Percentiles rank a stretch among this genome's conserved stretches.
These are phyloP conservation scores for Dromas ardeola DNA, from an alignment of 2,113 vertebrate genomes.

Conservation along the genomic window DNA sequence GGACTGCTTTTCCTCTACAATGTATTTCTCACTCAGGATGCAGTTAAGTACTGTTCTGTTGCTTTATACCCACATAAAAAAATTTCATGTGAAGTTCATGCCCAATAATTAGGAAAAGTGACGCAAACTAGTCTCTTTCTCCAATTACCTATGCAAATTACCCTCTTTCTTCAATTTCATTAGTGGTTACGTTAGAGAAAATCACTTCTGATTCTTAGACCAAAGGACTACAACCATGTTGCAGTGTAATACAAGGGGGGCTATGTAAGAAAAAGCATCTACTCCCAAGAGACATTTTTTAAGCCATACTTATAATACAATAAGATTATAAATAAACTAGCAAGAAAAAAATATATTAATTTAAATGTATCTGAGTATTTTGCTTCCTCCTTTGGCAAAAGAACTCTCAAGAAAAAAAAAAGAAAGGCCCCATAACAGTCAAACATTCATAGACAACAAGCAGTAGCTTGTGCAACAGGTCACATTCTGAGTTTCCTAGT, in stretches of 20 bases:
- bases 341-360: background rate
- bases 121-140: background rate
- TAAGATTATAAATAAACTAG: constrained; percentile 15
- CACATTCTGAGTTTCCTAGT: background rate
- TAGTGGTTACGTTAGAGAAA: background rate
- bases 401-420: background rate
- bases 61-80: background rate
- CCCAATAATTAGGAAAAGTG: background rate
- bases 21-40: background rate
- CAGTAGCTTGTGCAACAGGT: background rate
- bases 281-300: background rate
- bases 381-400: constrained; percentile 41
- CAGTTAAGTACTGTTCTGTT: background rate
- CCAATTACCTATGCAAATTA: background rate
- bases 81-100: background rate
- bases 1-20: background rate
- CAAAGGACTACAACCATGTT: background rate
- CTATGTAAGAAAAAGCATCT: background rate
- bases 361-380: constrained; percentile 41
- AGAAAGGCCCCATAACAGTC: background rate
- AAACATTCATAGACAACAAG: background rate
- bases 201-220: background rate
- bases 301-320: background rate
- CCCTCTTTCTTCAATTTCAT: background rate
- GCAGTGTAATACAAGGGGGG: background rate